phyloP scores from a whole-genome alignment of 2,113 vertebrate species.

The Emberiza fucata region DNA sequence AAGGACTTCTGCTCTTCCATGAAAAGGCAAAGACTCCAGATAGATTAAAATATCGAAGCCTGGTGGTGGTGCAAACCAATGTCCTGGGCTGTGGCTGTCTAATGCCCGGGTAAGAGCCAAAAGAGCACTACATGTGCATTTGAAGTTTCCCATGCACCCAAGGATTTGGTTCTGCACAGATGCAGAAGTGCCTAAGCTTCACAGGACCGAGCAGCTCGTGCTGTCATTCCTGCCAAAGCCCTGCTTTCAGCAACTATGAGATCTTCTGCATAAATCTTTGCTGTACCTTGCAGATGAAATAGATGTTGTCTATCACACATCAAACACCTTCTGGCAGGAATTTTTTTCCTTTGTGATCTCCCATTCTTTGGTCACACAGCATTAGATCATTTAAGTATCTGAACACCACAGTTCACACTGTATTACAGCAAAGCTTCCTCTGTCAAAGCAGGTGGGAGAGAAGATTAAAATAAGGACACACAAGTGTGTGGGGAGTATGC shows the following conservation, averaged over 20 bases:
- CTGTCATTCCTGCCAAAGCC: neutral
- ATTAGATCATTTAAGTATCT: neutral
- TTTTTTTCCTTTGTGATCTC: neutral
- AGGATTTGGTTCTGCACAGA: neutral
- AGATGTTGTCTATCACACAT: neutral
- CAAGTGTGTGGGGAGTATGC: neutral
- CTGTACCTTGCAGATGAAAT: neutral
- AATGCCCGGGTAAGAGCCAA: neutral
- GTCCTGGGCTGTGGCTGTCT: neutral
- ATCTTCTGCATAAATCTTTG: neutral
- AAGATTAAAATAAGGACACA: conserved; percentile 3
- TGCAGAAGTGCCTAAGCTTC: neutral
- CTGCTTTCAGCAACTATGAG: neutral
- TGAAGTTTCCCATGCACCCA: neutral
- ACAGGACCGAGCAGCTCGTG: neutral
- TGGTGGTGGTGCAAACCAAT: neutral
- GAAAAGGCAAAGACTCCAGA: neutral
- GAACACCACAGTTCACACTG: neutral
- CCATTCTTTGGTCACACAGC: neutral
- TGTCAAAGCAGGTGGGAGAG: neutral
- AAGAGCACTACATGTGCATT: neutral
- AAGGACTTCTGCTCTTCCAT: neutral
- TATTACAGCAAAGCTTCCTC: neutral
- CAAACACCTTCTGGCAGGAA: neutral
- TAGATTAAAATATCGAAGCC: neutral